Evolutionary conservation across 2,888 invertebrate species (phyloP).

Genomic region (Syritta pipiens): DNA sequence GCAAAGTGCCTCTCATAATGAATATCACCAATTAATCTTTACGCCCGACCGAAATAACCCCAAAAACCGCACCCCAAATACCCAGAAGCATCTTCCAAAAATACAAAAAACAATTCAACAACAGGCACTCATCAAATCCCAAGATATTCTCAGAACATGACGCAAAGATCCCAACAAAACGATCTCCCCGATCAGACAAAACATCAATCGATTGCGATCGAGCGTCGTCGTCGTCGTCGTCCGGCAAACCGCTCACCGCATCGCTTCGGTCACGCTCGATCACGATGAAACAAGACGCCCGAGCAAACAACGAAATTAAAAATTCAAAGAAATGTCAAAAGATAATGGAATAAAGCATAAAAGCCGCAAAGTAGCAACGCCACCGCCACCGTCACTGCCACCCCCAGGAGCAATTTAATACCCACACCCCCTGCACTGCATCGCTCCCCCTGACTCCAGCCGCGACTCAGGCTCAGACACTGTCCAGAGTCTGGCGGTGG

Average conservation of each 20-base stretch:
- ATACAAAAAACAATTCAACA: not conserved
- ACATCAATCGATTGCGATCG: conserved; percentile 68
- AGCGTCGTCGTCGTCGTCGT: no score
- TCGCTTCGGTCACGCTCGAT: conserved; percentile 19
- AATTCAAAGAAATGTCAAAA: conserved; percentile 69
- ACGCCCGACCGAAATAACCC: conserved; percentile 4
- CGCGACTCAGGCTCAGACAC: not conserved
- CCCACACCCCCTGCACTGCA: not conserved
- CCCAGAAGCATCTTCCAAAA: conserved; percentile 35
- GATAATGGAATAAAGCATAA: conserved; percentile 69
- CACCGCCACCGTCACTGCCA: conserved; percentile 28
- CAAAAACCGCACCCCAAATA: conserved; percentile 23
- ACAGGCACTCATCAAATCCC: conserved; percentile 3
- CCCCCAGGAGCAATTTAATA: conserved; percentile 52
- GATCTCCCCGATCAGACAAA: conserved; percentile 31
- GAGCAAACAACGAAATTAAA: conserved; percentile 66
- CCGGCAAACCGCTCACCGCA: conserved; percentile 11
- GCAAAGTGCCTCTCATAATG: no score
- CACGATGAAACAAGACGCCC: conserved; percentile 63
- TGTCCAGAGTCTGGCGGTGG: not conserved
- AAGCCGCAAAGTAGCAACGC: conserved; percentile 67
- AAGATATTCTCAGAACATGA: conserved; percentile 39
- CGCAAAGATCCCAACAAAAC: conserved; percentile 23
- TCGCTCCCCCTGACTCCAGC: not conserved
- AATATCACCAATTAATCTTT: conserved; percentile 21